These are phyloP conservation scores for Amphimedon queenslandica DNA, from an alignment of 37 sponge, comb jelly and placozoan genomes.

Conservation along the genomic window DNA sequence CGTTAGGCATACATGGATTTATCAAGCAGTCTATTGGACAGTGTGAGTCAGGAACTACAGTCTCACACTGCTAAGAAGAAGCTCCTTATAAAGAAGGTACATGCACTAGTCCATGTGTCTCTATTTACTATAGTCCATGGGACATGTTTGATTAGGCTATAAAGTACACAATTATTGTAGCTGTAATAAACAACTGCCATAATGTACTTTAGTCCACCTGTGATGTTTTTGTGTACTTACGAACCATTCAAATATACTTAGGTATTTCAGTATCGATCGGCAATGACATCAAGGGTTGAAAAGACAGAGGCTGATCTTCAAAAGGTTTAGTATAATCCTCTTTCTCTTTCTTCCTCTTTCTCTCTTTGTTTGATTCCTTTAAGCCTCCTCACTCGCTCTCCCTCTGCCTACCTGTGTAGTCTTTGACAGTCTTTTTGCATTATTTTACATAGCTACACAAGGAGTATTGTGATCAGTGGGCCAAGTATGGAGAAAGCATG, in stretches of 20 bases:
- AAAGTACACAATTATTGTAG: background rate
- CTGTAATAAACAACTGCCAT: background rate
- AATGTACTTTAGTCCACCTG: background rate
- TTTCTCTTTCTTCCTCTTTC: conserved; percentile 10
- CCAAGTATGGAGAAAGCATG: conserved; percentile 34
- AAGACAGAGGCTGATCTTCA: conserved; percentile 49
- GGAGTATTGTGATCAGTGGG: conserved; percentile 54
- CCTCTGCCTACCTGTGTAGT: background rate
- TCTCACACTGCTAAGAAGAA: conserved; percentile 42
- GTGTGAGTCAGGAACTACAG: conserved; percentile 21
- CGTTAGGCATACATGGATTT: conserved; percentile 10
- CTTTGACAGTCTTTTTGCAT: background rate
- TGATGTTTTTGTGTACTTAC: background rate
- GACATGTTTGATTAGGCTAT: too few relatives aligned
- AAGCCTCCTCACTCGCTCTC: background rate
- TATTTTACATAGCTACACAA: conserved; percentile 7
- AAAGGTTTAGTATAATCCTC: conserved; percentile 24
- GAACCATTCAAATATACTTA: background rate
- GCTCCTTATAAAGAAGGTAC: conserved; percentile 46
- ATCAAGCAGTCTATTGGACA: conserved; percentile 4
- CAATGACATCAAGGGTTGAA: conserved; percentile 43
- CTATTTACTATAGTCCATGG: background rate
- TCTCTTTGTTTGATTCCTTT: background rate
- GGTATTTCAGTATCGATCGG: conserved; percentile 45
- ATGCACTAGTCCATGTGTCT: background rate